Evolutionary conservation across 2,888 invertebrate genomes (phyloP).

Genomic region (Caenorhabditis parvicauda): DNA sequence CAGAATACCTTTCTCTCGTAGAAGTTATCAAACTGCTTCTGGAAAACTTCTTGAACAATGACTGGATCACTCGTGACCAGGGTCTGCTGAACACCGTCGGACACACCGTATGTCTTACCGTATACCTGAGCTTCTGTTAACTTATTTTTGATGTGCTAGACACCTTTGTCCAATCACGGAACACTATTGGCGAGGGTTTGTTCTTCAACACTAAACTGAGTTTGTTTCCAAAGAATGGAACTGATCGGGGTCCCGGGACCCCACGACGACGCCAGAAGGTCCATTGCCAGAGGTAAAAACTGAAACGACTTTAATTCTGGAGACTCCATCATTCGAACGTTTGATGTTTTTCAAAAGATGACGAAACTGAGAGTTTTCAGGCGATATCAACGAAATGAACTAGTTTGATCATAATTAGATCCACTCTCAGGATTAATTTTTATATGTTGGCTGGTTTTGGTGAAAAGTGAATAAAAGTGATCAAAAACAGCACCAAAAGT

Average conservation of each 20-base stretch:
- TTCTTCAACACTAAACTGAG: slow-evolving; percentile 1
- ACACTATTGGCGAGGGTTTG: slow-evolving; percentile 9
- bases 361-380: no score
- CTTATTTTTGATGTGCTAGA: neutral
- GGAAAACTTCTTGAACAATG: slow-evolving; percentile 64
- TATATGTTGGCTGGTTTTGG: no score
- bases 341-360: no score
- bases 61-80: slow-evolving; percentile 64
- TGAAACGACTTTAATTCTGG: no score
- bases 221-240: slow-evolving; percentile 25
- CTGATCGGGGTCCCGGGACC: slow-evolving; percentile 28
- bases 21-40: slow-evolving; percentile 65
- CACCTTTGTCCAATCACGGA: slow-evolving; percentile 41
- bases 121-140: neutral
- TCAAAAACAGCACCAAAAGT: no score
- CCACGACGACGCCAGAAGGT: slow-evolving; percentile 31
- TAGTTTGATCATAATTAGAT: no score
- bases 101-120: neutral
- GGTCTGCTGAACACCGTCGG: slow-evolving; percentile 20
- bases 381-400: no score
- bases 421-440: no score
- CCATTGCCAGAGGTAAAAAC: slow-evolving; percentile 22
- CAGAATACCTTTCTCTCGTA: slow-evolving; percentile 63
- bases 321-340: no score
- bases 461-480: no score